phyloP scores from a whole-genome alignment of 92 coral and sea anemone species.

The Muricea muricata region DNA sequence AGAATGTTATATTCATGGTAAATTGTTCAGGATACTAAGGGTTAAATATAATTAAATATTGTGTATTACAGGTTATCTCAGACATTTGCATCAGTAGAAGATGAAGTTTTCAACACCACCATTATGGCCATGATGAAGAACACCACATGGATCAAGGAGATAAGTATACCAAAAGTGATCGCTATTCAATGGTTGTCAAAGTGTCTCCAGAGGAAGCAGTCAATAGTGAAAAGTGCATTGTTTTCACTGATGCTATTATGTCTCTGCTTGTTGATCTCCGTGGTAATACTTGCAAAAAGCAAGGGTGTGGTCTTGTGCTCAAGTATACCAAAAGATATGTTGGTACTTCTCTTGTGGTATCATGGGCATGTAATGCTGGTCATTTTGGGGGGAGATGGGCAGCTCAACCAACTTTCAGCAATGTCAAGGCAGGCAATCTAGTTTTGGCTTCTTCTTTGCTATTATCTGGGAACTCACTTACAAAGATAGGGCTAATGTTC shows the following conservation, averaged over 20 bases:
- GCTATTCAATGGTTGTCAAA: neutral
- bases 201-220: constrained; percentile 13
- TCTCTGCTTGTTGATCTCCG: neutral
- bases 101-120: neutral
- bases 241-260: constrained; percentile 21
- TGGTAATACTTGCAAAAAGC: constrained; percentile 1
- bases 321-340: constrained; percentile 10
- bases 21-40: too few relatives aligned
- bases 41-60: too few relatives aligned
- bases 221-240: too few relatives aligned
- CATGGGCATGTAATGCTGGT: constrained; percentile 48
- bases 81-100: too few relatives aligned
- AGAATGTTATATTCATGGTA: too few relatives aligned
- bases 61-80: too few relatives aligned
- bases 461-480: constrained; percentile 42
- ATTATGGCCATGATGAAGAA: neutral
- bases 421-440: constrained; percentile 23
- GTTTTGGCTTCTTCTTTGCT: too few relatives aligned
- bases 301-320: constrained; percentile 1
- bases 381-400: constrained; percentile 44
- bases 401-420: constrained; percentile 31
- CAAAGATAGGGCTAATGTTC: constrained; percentile 47
- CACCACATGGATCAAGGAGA: neutral
- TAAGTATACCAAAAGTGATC: neutral
- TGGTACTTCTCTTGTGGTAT: constrained; percentile 41